Evolutionary conservation across 1,140 invertebrate species (phyloP).

Genomic region (Agrypnia vestita): DNA sequence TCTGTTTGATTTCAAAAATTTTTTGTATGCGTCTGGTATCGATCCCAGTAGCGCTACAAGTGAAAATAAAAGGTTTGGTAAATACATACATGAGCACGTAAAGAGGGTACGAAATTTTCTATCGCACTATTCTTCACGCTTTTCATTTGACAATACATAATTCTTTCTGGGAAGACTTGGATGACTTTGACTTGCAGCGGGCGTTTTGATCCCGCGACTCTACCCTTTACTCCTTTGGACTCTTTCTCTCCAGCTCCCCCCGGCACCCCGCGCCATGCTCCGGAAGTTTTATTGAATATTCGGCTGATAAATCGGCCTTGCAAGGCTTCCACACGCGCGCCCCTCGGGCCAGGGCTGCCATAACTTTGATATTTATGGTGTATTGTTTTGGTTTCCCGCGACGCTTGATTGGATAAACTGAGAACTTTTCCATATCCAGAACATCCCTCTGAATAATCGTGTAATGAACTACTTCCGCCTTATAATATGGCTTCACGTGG

Average conservation of each 20-base stretch:
- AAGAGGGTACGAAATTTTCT: too few relatives aligned
- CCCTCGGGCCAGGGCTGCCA: neutral
- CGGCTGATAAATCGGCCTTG: conserved; percentile 8
- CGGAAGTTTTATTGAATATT: conserved; percentile 8
- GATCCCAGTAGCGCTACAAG: too few relatives aligned
- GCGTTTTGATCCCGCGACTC: neutral
- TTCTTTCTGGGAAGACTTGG: neutral
- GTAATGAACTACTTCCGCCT: neutral
- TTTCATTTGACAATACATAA: neutral
- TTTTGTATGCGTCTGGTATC: too few relatives aligned
- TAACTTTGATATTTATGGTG: neutral
- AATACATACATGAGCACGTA: too few relatives aligned
- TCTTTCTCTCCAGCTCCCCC: neutral
- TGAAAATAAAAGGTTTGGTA: too few relatives aligned
- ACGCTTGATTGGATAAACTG: conserved; percentile 24
- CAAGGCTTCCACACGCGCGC: neutral
- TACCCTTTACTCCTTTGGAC: neutral
- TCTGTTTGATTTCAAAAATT: too few relatives aligned
- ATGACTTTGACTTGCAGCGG: neutral
- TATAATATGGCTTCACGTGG: too few relatives aligned
- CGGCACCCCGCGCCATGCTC: neutral
- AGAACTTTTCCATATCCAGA: conserved; percentile 1
- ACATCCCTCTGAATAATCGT: neutral
- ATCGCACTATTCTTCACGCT: too few relatives aligned
- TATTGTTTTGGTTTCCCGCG: conserved; percentile 23